A percentile compares a stretch with the other conserved stretches of the same genome.
phyloP scores from a whole-genome alignment of 2,888 invertebrate genomes.

The Electrophaes corylata region DNA sequence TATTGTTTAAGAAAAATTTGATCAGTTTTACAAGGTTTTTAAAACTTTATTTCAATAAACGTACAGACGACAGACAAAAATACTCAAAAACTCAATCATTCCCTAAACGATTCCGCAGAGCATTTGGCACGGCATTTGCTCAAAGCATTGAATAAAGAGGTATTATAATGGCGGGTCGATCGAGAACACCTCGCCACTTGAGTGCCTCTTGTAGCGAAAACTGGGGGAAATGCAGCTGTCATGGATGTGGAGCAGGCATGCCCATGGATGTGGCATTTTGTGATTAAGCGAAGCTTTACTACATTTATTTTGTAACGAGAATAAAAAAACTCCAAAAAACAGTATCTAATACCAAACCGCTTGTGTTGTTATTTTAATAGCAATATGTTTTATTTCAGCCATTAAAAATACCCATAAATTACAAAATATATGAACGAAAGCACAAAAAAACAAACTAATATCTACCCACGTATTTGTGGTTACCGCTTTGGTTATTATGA shows the following conservation, averaged over 20 bases:
- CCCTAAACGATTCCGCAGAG: constrained; percentile 1
- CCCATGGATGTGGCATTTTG: constrained; percentile 39
- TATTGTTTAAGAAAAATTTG: too few relatives aligned
- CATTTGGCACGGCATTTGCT: constrained; percentile 26
- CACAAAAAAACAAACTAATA: too few relatives aligned
- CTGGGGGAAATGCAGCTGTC: constrained; percentile 52
- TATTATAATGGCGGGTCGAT: constrained; percentile 40
- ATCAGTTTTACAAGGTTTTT: too few relatives aligned
- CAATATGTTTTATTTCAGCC: too few relatives aligned
- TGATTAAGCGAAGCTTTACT: not conserved
- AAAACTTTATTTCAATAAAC: not conserved
- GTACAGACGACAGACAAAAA: not conserved
- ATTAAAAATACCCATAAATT: too few relatives aligned
- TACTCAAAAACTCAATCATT: not conserved
- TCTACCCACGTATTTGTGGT: too few relatives aligned
- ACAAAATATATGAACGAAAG: too few relatives aligned
- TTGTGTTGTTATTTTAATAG: too few relatives aligned
- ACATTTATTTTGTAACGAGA: too few relatives aligned
- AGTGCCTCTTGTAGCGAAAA: constrained; percentile 46
- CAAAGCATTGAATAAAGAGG: constrained; percentile 35
- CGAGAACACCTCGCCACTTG: constrained; percentile 56
- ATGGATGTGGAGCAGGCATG: not conserved
- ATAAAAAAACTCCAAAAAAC: too few relatives aligned
- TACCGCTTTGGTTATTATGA: too few relatives aligned
- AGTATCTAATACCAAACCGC: too few relatives aligned